These are phyloP conservation scores for Liodrosophila aerea DNA, from an alignment of 2,888 invertebrate genomes.

Conservation along the genomic window DNA sequence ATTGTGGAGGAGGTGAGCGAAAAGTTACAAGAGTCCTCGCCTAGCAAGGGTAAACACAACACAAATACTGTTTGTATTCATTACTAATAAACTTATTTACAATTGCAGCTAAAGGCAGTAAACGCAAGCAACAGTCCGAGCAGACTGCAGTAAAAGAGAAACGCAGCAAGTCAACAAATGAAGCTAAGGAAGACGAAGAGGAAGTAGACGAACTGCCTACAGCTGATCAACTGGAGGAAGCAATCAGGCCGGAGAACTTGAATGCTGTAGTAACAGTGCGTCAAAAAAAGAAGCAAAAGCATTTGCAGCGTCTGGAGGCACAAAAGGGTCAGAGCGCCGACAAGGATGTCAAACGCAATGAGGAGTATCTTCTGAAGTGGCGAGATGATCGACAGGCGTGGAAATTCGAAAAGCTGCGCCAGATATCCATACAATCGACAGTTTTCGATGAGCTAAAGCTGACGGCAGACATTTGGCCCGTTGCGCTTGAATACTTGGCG, in stretches of 20 bases:
- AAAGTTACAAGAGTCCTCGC: constrained; percentile 17
- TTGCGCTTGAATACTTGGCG: constrained; percentile 88
- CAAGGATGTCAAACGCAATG: constrained; percentile 85
- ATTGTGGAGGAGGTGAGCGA: constrained; percentile 62
- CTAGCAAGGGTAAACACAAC: constrained; percentile 15
- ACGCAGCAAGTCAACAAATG: constrained; percentile 38
- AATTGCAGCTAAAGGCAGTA: constrained; percentile 38
- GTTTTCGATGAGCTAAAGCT: constrained; percentile 86
- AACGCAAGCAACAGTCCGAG: constrained; percentile 47
- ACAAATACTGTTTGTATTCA: too few species aligned
- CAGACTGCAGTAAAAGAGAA: constrained; percentile 36
- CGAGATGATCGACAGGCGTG: constrained; percentile 87
- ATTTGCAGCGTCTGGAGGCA: constrained; percentile 84
- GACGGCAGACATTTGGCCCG: constrained; percentile 86
- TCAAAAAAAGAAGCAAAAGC: constrained; percentile 86
- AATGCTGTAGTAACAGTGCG: constrained; percentile 85
- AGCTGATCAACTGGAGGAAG: constrained; percentile 77
- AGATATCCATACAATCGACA: constrained; percentile 89
- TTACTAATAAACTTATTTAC: neutral
- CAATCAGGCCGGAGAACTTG: constrained; percentile 79
- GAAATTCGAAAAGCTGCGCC: constrained; percentile 91
- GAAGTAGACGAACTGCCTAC: constrained; percentile 80
- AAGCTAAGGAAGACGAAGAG: constrained; percentile 39
- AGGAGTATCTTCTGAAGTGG: constrained; percentile 89
- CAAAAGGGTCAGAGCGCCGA: constrained; percentile 84